Conservation (phyloP, 2,113 vertebrate species). For the Petrocephalus microphthalmus region DNA sequence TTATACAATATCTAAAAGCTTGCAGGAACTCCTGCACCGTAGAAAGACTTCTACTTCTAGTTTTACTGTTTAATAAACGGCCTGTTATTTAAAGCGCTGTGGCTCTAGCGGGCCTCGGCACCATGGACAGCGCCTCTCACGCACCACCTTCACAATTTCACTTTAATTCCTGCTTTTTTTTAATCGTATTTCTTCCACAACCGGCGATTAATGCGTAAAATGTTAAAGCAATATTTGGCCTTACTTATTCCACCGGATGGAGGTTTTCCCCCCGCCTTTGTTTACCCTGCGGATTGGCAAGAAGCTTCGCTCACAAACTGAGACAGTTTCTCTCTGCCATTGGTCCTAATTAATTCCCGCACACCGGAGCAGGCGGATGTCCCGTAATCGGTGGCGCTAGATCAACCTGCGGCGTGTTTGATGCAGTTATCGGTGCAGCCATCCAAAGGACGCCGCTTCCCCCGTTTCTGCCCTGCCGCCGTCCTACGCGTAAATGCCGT, state of each 20-base stretch:
- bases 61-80: neutral
- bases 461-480: neutral
- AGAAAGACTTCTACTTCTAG: neutral
- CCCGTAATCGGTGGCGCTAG: neutral
- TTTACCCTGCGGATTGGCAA: neutral
- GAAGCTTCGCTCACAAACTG: neutral
- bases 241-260: neutral
- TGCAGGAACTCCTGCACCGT: neutral
- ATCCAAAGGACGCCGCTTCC: neutral
- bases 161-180: neutral
- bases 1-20: neutral
- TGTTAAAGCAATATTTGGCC: neutral
- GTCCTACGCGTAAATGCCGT: neutral
- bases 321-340: neutral
- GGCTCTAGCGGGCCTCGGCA: conserved; percentile 25
- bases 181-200: neutral
- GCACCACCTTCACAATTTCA: neutral
- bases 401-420: neutral
- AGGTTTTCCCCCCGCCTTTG: neutral
- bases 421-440: neutral
- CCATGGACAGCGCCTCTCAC: conserved; percentile 27
- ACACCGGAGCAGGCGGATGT: neutral
- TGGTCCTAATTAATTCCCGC: neutral
- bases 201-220: neutral
- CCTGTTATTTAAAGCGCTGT: neutral